Evolutionary conservation across 2,888 invertebrate genomes (phyloP).

Genomic region (Epinotia nisella): DNA sequence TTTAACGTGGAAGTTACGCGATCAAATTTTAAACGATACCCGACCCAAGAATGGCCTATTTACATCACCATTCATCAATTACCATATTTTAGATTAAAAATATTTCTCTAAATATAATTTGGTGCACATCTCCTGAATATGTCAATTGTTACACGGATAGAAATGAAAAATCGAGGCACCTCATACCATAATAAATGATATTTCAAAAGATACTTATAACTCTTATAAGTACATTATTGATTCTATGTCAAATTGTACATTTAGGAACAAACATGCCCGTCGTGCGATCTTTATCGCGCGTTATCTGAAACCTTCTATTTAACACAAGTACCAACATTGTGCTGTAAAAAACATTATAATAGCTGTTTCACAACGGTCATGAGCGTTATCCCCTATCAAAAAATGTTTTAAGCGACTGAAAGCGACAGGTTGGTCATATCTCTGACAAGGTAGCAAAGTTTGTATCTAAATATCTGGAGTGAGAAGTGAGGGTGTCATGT

Average conservation of each 20-base stretch:
- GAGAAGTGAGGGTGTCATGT: too few relatives aligned
- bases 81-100: too few relatives aligned
- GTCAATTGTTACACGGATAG: too few relatives aligned
- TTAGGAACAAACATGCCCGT: conserved; percentile 25
- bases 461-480: not conserved
- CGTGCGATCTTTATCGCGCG: conserved; percentile 36
- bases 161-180: too few relatives aligned
- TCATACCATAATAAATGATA: too few relatives aligned
- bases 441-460: not conserved
- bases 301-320: conserved; percentile 41
- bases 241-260: conserved; percentile 15
- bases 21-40: too few relatives aligned
- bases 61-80: too few relatives aligned
- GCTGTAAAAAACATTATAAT: conserved; percentile 22
- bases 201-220: not conserved
- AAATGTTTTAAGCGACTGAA: conserved; percentile 26
- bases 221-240: conserved; percentile 2
- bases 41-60: too few relatives aligned
- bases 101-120: too few relatives aligned
- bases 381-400: conserved; percentile 37
- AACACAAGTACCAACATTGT: conserved; percentile 30
- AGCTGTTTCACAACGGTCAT: conserved; percentile 31
- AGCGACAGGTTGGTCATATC: conserved; percentile 10
- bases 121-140: too few relatives aligned
- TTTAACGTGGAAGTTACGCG: too few relatives aligned